Percentiles rank a stretch among this genome's conserved stretches.
Conservation (phyloP, 2,113 vertebrate genomes). For the Aramus guarauna region DNA sequence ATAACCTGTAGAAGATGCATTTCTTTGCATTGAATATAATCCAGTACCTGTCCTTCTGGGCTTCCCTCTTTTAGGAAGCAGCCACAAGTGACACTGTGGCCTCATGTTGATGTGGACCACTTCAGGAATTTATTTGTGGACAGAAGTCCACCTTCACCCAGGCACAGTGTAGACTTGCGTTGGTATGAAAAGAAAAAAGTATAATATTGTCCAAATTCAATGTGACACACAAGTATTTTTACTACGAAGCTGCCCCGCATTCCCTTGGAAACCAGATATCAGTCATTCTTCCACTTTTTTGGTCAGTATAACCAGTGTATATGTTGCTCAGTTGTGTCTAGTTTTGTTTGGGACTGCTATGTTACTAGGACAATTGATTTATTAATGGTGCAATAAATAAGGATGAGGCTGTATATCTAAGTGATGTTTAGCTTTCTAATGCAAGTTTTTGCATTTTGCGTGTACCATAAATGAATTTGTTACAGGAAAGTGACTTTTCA, state of each 20-base stretch:
- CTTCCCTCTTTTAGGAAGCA: not conserved
- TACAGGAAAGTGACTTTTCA: not conserved
- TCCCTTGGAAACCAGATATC: not conserved
- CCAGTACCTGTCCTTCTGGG: not conserved
- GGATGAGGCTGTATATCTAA: not conserved
- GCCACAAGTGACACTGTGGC: not conserved
- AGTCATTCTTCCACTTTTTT: not conserved
- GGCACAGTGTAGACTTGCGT: not conserved
- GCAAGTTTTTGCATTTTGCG: not conserved
- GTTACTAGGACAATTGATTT: not conserved
- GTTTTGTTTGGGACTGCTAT: not conserved
- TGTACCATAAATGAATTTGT: not conserved
- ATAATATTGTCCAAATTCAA: too few species aligned
- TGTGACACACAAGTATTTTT: not conserved
- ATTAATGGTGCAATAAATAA: not conserved
- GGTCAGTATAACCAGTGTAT: not conserved
- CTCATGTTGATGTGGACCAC: rapidly evolving
- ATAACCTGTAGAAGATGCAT: not conserved
- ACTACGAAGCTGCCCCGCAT: not conserved
- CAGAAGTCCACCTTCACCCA: not conserved
- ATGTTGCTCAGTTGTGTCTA: not conserved
- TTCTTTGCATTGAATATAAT: not conserved
- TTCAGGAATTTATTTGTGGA: not conserved
- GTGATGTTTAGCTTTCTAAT: not conserved
- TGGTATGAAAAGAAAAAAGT: too few species aligned